Evolutionary conservation across 1,140 invertebrate species (phyloP), one percentile per base, ranked within the genome.

Genomic region (Cardiocondyla obscurior): DNA sequence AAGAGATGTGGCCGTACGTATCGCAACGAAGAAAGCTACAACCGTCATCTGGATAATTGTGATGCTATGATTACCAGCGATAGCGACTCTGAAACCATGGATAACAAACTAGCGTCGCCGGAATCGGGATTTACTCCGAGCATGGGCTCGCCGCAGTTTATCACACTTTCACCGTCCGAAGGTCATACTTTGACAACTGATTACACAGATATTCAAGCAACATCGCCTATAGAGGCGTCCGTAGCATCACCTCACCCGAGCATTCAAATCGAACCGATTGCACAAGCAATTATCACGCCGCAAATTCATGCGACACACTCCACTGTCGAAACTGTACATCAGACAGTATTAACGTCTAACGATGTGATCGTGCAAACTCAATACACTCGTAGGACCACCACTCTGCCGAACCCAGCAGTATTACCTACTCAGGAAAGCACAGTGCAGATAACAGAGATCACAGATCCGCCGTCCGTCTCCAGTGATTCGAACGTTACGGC

Each of bases 1-100:
- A 95, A 96, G 83, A 95, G 96, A 69, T 99, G 98, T 91, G 97
- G 97, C 88, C 96, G 97, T 88, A 97, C 97, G 3, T 99, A 99
- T 91, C 95, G 98, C 89, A 99, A 97, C 12, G 96, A 96, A 85
- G 96, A 97, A 62, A 98, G 98, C 85, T 98, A 97, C 90, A 96
- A 97, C 87, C 95, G 97, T 36, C 98, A 99, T 92, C 93, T 98
- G 55, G 94, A 95, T 12, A 96, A 95, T 22, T 99, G 98, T 92
- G 97, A 97, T 87, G 95, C 96, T 58, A 93, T 94, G 91, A 96
- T 96, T 8, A 96, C 96, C 1, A 97, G 96, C 92, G 97, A 97
- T 92, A 97, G 96, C 90, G 97, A 97, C 84, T 95, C 95, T 0
- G 95, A 96, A 81, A 92, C 92, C 16, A 91, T 93, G 90, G 93